Conservation (phyloP, 2,888 invertebrate genomes). For the Halictus quadricinctus region DNA sequence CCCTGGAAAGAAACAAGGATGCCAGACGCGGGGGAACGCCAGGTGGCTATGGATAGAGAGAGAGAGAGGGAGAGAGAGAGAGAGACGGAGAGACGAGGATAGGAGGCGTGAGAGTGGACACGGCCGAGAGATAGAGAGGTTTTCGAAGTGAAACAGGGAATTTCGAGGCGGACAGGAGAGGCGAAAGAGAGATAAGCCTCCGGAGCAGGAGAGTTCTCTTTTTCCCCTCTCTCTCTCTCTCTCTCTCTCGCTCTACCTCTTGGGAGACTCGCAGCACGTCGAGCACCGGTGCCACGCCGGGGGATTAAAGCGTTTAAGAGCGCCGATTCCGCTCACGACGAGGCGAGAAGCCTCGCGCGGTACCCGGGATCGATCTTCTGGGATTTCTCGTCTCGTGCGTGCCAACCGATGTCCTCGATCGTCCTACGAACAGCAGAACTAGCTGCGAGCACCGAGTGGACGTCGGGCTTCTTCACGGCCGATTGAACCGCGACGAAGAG, state of each 20-base stretch:
- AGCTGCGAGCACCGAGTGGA: constrained; percentile 19
- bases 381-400: constrained; percentile 61
- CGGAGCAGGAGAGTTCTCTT: constrained; percentile 41
- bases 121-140: constrained; percentile 27
- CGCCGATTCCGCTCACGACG: constrained; percentile 65
- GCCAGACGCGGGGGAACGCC: background rate
- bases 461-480: constrained; percentile 48
- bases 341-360: constrained; percentile 69
- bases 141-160: constrained; percentile 36
- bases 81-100: background rate
- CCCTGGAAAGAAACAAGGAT: constrained; percentile 15
- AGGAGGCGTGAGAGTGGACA: constrained; percentile 15
- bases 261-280: background rate
- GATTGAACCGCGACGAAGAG: constrained; percentile 39
- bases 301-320: constrained; percentile 72
- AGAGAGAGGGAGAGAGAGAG: background rate
- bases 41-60: background rate
- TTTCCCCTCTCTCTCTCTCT: constrained; percentile 13
- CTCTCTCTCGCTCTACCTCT: background rate
- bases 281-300: constrained; percentile 47
- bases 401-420: constrained; percentile 39
- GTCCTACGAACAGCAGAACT: background rate
- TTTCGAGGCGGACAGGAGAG: constrained; percentile 18
- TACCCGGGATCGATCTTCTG: constrained; percentile 61
- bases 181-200: background rate